These are phyloP conservation scores for Menidia menidia DNA, from an alignment of 2,797 vertebrate genomes.

Conservation along the genomic window DNA sequence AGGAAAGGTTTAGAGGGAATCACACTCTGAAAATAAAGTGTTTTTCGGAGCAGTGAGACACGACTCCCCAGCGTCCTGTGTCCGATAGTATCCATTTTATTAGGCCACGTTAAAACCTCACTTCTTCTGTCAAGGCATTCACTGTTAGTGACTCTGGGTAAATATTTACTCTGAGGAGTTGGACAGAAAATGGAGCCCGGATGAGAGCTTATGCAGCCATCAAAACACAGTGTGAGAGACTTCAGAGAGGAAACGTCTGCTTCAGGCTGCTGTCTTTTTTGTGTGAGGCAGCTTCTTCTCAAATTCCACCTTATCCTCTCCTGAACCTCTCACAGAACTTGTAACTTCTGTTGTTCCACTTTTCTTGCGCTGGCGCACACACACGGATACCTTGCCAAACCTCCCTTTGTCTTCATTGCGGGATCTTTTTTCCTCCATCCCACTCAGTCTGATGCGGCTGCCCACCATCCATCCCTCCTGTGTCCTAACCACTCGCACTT, in stretches of 20 bases:
- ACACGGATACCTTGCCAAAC: constrained; percentile 47
- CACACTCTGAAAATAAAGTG: background rate
- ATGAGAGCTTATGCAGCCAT: constrained; percentile 6
- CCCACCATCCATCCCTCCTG: constrained; percentile 13
- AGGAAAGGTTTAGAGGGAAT: background rate
- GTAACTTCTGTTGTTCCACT: constrained; percentile 53
- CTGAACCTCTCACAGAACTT: constrained; percentile 50
- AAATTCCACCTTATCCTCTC: constrained; percentile 58
- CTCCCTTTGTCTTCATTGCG: constrained; percentile 35
- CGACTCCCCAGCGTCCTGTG: background rate
- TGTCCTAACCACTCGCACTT: background rate
- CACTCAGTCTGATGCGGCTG: constrained; percentile 26
- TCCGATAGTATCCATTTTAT: background rate
- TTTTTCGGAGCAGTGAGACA: background rate
- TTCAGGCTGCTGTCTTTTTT: constrained; percentile 35
- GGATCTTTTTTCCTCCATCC: constrained; percentile 33
- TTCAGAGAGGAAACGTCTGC: constrained; percentile 31
- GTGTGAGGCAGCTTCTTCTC: constrained; percentile 46
- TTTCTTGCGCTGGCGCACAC: background rate
- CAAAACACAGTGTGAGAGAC: constrained; percentile 14
- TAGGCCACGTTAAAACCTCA: constrained; percentile 3
- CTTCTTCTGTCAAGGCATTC: constrained; percentile 17
- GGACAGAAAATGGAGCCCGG: constrained; percentile 12
- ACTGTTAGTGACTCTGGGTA: constrained; percentile 34
- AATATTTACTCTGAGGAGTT: constrained; percentile 47